Conservation (phyloP, 2,113 vertebrate species). For the Clarias batrachus region DNA sequence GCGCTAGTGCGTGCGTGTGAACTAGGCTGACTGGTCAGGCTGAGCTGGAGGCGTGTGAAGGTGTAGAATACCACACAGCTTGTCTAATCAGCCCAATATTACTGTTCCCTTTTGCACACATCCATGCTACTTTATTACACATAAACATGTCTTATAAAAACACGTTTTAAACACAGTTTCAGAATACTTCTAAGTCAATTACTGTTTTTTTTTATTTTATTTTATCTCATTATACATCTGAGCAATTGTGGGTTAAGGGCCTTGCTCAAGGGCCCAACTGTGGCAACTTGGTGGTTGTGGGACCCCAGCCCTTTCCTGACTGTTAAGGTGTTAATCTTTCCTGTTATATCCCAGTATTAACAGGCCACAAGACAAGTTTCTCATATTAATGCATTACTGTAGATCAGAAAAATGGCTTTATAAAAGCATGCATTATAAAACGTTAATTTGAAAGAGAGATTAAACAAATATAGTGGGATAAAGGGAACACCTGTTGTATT, state of each 20-base stretch:
- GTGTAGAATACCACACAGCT: slow-evolving; percentile 40
- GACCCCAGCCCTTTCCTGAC: not conserved
- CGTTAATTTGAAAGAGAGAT: not conserved
- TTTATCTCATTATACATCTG: too few species aligned
- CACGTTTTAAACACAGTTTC: not conserved
- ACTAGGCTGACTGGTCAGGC: not conserved
- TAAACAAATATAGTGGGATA: not conserved
- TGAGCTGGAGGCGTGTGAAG: not conserved
- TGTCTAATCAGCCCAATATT: slow-evolving; percentile 40
- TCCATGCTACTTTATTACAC: not conserved
- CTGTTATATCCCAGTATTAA: not conserved
- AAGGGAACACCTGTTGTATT: not conserved
- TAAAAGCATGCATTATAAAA: not conserved
- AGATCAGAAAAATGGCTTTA: not conserved
- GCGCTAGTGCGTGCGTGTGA: slow-evolving; percentile 2
- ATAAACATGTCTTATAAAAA: not conserved
- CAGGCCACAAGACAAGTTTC: not conserved
- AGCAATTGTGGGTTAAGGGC: too few species aligned
- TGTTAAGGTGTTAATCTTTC: not conserved
- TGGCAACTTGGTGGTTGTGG: too few species aligned
- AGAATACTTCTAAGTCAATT: not conserved
- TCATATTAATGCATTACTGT: not conserved
- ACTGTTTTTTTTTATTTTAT: not conserved
- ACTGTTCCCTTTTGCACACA: slow-evolving; percentile 3
- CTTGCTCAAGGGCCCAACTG: too few species aligned